Evolutionary conservation across 2,797 vertebrate species (phyloP).

Genomic region (Esox masquinongy): DNA sequence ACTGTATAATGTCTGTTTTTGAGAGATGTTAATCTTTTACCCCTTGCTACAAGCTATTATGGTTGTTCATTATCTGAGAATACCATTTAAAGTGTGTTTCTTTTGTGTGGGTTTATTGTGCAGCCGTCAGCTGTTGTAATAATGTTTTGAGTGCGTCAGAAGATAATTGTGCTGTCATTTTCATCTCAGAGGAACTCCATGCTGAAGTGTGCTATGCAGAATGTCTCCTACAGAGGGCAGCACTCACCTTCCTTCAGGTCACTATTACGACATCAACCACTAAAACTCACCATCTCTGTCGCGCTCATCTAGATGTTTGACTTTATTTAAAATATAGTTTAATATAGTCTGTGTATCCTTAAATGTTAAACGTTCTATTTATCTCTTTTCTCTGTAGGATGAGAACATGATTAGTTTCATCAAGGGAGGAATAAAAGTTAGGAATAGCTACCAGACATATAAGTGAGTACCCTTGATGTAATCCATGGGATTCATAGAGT

Average conservation of each 20-base stretch:
- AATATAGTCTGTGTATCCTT: background rate
- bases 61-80: background rate
- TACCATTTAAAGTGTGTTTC: background rate
- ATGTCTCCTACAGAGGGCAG: constrained; percentile 96
- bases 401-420: constrained; percentile 99
- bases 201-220: constrained; percentile 97
- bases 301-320: background rate
- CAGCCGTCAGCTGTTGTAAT: constrained; percentile 7
- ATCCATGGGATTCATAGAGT: background rate
- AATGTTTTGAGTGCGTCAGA: constrained; percentile 11
- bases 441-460: constrained; percentile 97
- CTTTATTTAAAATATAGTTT: background rate
- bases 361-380: background rate
- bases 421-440: constrained; percentile 97
- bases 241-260: constrained; percentile 96
- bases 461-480: constrained; percentile 78
- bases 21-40: background rate
- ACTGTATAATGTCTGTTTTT: background rate
- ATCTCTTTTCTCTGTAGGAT: constrained; percentile 75
- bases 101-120: constrained; percentile 4
- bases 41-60: background rate
- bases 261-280: background rate
- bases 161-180: constrained; percentile 46
- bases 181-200: constrained; percentile 89
- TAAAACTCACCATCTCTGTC: background rate